Conservation (phyloP, 2,888 invertebrate species). For the Drosophila borborema region DNA sequence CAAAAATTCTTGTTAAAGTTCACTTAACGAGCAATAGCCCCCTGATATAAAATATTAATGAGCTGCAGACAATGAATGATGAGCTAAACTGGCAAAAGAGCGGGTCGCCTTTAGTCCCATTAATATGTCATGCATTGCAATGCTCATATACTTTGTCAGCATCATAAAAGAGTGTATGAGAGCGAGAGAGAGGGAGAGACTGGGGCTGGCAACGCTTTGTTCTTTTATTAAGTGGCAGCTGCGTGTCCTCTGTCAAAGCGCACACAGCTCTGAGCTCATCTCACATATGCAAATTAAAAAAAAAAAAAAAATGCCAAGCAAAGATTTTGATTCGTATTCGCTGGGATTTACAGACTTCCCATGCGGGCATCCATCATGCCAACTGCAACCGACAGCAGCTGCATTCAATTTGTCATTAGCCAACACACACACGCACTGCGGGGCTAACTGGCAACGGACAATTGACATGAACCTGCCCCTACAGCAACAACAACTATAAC, state of each 20-base stretch:
- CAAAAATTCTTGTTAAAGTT: not conserved
- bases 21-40: not conserved
- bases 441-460: not conserved
- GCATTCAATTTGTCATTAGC: slow-evolving; percentile 64
- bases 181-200: too few relatives aligned
- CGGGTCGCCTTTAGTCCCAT: slow-evolving; percentile 29
- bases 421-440: not conserved
- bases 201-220: slow-evolving; percentile 27
- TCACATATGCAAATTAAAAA: slow-evolving; percentile 55
- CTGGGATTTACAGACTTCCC: not conserved
- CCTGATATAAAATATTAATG: slow-evolving; percentile 41
- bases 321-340: slow-evolving; percentile 15
- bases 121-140: slow-evolving; percentile 41
- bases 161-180: not conserved
- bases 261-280: slow-evolving; percentile 20
- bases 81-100: slow-evolving; percentile 8
- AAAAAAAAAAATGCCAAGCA: slow-evolving; percentile 39
- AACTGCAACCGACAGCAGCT: slow-evolving; percentile 30
- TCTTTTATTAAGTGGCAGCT: slow-evolving; percentile 63
- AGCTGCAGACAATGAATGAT: slow-evolving; percentile 39
- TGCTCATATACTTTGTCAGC: not conserved
- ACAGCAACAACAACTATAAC: not conserved
- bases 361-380: slow-evolving; percentile 45
- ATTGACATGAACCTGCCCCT: slow-evolving; percentile 16
- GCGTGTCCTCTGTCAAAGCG: slow-evolving; percentile 35